A percentile compares a stretch with the other conserved stretches of the same genome.
Evolutionary conservation across 2,797 vertebrate genomes (phyloP).

Genomic region (Rachycentron canadum): DNA sequence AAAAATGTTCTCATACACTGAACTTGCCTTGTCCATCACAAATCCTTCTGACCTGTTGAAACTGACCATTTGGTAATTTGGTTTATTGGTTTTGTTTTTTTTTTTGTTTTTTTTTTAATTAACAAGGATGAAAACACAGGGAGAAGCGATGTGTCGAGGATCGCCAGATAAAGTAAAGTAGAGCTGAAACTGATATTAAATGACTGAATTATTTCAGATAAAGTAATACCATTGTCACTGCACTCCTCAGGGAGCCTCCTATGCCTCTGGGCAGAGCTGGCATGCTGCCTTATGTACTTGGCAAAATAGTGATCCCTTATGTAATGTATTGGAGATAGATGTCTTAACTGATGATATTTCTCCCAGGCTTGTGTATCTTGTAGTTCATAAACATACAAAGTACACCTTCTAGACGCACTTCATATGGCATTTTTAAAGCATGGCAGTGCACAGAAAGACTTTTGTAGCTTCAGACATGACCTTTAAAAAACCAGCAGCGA

Average conservation of each 20-base stretch:
- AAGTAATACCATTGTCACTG: not conserved
- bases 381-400: not conserved
- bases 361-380: not conserved
- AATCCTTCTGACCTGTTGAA: no score
- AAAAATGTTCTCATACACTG: no score
- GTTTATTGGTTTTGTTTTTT: no score
- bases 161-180: not conserved
- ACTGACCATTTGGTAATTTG: not conserved
- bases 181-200: not conserved
- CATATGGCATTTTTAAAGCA: not conserved
- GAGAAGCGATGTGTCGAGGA: no score
- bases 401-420: not conserved
- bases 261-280: not conserved
- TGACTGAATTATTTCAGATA: not conserved
- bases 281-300: constrained; percentile 9
- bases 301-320: not conserved
- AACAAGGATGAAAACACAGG: not conserved
- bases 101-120: not conserved
- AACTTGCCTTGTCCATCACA: no score
- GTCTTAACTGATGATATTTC: constrained; percentile 13
- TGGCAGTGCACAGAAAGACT: not conserved
- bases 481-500: constrained; percentile 28
- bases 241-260: constrained; percentile 5
- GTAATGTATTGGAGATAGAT: not conserved
- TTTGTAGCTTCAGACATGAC: constrained; percentile 21